Evolutionary conservation across 2,888 invertebrate species (phyloP), one percentile per base, ranked within the genome.

Genomic region (Theodoxus fluviatilis): DNA sequence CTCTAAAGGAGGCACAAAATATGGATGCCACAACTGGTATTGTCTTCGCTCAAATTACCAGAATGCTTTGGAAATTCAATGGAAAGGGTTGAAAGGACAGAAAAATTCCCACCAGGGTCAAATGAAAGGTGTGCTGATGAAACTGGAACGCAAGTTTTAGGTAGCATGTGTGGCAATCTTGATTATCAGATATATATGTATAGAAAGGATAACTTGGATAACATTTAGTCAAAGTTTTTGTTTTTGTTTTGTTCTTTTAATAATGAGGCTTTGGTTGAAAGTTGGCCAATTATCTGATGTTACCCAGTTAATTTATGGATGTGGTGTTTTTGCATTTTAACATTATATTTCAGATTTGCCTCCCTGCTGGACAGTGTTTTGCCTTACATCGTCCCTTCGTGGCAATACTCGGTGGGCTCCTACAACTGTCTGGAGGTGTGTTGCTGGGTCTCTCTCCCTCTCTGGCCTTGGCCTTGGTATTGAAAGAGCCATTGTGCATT

Each of bases 331-430:
- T 57, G 9, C 9, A 22, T 12, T 15, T 15, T 43, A 15, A n/a
- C 38, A 7, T 49, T 38, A n/a, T 67, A 2, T 68, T 71, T 12
- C 67, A 86, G 86, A 69, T 83, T 86, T 77, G 78, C 84, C 52
- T 74, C 78, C 38, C 73, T 86, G 35, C 71, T 86, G 71, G 86
- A 86, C 77, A 85, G 84, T 78, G 82, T 85, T 15, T 76, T 86
- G 70, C 80, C 80, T 35, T 85, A 81, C 74, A 73, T 86, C 22
- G 83, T 86, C 2, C 86, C 86, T 31, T 76, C 82, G 66, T 86
- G 86, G 86, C 83, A 85, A 74, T 81, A 78, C 74, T 83, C 85
- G 55, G 75, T 82, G 40, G 83, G 82, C 25, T 81, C 83, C 28
- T 81, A 81, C 71, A 79, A 77, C 37, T 80, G 82, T 33, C 72